phyloP scores from a whole-genome alignment of 2,113 vertebrate species.

The Sialia sialis region DNA sequence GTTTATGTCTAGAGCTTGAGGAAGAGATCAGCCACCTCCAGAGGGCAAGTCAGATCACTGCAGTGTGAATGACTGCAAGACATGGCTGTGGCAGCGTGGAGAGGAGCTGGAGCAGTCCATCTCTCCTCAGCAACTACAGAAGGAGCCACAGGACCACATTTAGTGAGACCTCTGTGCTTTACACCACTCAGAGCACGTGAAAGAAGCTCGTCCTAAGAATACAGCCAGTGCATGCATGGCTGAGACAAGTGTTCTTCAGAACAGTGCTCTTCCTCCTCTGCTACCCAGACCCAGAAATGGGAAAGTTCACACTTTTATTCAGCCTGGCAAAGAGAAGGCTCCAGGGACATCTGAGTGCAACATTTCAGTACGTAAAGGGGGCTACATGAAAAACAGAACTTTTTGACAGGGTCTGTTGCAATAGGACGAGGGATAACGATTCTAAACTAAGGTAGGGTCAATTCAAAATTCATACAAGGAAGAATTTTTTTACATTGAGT shows the following conservation, averaged over 20 bases:
- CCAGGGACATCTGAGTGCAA: accelerated
- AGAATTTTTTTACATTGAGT: neutral
- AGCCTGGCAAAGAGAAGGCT: neutral
- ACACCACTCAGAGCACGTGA: neutral
- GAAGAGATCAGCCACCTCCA: neutral
- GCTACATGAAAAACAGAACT: neutral
- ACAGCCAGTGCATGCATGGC: neutral
- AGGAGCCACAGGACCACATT: neutral
- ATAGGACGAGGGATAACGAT: neutral
- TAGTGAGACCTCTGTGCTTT: neutral
- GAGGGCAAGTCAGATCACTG: neutral
- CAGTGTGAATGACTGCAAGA: neutral
- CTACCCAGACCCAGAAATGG: neutral
- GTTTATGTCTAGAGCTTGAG: neutral
- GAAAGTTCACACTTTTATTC: neutral
- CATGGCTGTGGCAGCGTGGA: accelerated
- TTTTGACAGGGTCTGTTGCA: neutral
- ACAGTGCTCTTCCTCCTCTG: neutral
- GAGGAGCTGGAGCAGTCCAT: neutral
- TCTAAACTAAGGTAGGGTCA: neutral
- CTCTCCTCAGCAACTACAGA: neutral
- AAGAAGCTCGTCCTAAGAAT: neutral
- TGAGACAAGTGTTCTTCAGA: neutral
- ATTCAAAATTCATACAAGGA: neutral
- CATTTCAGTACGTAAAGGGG: neutral